These are phyloP conservation scores for Mesodorylaimus sp. DNA, from an alignment of 2,888 invertebrate genomes.

Conservation along the genomic window DNA sequence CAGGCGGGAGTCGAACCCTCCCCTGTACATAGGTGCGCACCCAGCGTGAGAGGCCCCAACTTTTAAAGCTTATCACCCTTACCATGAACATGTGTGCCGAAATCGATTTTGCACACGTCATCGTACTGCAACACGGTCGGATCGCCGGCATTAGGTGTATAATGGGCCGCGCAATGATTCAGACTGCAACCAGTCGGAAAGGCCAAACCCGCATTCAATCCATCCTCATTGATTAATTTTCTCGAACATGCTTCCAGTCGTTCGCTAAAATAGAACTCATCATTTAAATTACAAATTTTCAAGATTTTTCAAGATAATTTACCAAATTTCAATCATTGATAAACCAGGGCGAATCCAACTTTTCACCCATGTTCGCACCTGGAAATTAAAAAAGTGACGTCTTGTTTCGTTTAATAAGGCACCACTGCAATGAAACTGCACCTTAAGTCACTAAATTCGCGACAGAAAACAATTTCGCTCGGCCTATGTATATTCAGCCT, in stretches of 20 bases:
- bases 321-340: conserved; percentile 94
- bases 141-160: conserved; percentile 96
- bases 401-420: not conserved
- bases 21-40: too few species aligned
- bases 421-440: not conserved
- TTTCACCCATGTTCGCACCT: conserved; percentile 75
- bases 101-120: conserved; percentile 96
- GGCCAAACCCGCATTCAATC: conserved; percentile 60
- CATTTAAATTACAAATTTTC: not conserved
- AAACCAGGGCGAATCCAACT: conserved; percentile 91
- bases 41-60: too few species aligned
- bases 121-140: conserved; percentile 77
- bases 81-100: conserved; percentile 93
- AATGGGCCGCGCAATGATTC: conserved; percentile 97
- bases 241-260: conserved; percentile 80
- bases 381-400: conserved; percentile 21
- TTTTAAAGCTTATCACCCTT: conserved; percentile 10
- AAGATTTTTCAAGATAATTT: conserved; percentile 6
- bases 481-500: too few species aligned
- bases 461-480: not conserved
- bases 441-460: conserved; percentile 9
- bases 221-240: conserved; percentile 76
- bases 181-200: conserved; percentile 97
- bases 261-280: conserved; percentile 40
- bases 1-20: too few species aligned